These are phyloP conservation scores for Oreochromis spilurus DNA, from an alignment of 2,113 vertebrate genomes.

Conservation along the genomic window DNA sequence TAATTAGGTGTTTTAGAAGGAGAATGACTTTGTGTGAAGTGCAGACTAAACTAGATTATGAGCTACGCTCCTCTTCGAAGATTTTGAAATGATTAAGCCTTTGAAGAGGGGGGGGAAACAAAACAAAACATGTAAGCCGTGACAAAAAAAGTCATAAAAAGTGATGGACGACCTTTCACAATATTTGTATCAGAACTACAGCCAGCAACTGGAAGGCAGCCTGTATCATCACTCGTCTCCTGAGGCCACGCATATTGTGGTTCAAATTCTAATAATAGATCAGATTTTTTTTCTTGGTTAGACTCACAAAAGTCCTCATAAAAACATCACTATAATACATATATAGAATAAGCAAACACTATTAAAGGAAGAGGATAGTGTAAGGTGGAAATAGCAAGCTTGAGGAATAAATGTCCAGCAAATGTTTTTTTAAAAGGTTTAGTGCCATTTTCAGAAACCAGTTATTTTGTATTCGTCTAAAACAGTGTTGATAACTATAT, in stretches of 20 bases:
- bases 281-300: not conserved
- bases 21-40: conserved; percentile 53
- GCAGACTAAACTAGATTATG: conserved; percentile 4
- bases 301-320: not conserved
- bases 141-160: not conserved
- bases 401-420: not conserved
- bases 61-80: not conserved
- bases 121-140: not conserved
- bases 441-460: not conserved
- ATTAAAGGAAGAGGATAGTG: not conserved
- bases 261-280: not conserved
- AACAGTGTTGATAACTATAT: not conserved
- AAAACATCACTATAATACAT: not conserved
- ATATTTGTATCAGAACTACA: not conserved
- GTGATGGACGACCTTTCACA: conserved; percentile 20
- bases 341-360: not conserved
- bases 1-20: conserved; percentile 43
- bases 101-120: not conserved
- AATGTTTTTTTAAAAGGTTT: not conserved
- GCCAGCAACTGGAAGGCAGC: conserved; percentile 7
- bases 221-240: conserved; percentile 5
- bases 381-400: not conserved
- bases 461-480: not conserved
- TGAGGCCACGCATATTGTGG: not conserved
- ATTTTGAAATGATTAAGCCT: conserved; percentile 21